Conservation (phyloP, 2,113 vertebrate species). For the Procavia capensis region DNA sequence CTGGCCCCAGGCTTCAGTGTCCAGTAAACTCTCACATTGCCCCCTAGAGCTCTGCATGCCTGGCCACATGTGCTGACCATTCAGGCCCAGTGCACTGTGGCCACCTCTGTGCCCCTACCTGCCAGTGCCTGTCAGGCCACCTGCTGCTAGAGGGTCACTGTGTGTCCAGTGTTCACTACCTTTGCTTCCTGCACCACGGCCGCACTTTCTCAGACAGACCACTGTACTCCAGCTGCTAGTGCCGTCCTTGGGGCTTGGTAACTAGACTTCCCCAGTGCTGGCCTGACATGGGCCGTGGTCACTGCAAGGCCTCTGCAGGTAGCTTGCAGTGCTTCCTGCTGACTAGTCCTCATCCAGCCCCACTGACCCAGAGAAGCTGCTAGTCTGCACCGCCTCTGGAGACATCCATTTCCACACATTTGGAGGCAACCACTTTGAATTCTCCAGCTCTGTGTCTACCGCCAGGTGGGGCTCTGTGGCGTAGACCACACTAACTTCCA, state of each 20-base stretch:
- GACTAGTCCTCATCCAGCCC: constrained; percentile 29
- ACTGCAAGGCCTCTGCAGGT: constrained; percentile 77
- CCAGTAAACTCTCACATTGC: constrained; percentile 84
- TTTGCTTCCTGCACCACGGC: constrained; percentile 84
- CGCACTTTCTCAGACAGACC: constrained; percentile 85
- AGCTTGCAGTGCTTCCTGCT: constrained; percentile 63
- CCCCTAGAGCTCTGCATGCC: constrained; percentile 82
- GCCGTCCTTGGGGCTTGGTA: constrained; percentile 41
- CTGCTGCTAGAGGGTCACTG: constrained; percentile 81
- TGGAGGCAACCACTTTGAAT: constrained; percentile 81
- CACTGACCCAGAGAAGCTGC: constrained; percentile 42
- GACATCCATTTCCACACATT: constrained; percentile 86
- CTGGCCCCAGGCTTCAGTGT: constrained; percentile 84
- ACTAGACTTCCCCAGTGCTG: constrained; percentile 80
- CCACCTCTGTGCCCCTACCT: constrained; percentile 79
- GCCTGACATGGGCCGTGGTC: constrained; percentile 68
- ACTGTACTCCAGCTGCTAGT: constrained; percentile 79
- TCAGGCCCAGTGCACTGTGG: constrained; percentile 65
- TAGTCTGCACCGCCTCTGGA: constrained; percentile 80
- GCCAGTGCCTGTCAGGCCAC: constrained; percentile 82
- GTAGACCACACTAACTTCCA: constrained; percentile 49
- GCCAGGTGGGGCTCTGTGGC: constrained; percentile 80
- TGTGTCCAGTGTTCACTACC: constrained; percentile 77
- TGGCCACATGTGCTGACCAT: constrained; percentile 81
- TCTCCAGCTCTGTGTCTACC: constrained; percentile 87